Evolutionary conservation across 2,888 invertebrate genomes (phyloP).

Genomic region (Athalia rosae): DNA sequence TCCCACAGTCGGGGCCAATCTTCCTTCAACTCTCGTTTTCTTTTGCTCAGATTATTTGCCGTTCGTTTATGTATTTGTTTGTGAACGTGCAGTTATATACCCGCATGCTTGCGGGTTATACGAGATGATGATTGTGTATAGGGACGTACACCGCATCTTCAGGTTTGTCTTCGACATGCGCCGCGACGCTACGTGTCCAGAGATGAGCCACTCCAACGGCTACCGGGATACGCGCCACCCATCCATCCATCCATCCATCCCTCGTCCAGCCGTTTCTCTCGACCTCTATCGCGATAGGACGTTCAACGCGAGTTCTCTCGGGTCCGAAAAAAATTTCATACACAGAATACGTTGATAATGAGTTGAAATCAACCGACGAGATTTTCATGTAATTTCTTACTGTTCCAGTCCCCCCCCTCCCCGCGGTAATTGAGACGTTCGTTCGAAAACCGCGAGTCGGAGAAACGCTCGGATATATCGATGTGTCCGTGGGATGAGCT

Average conservation of each 20-base stretch:
- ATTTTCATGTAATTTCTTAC: not conserved
- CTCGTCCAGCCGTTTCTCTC: slow-evolving; percentile 28
- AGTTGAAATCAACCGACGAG: not conserved
- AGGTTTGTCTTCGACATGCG: slow-evolving; percentile 71
- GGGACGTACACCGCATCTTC: slow-evolving; percentile 64
- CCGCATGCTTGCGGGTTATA: too few relatives aligned
- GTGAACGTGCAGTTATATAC: slow-evolving; percentile 24
- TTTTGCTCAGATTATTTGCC: slow-evolving; percentile 46
- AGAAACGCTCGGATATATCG: not conserved
- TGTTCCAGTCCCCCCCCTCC: too few relatives aligned
- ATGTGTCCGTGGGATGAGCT: not conserved
- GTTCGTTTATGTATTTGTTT: slow-evolving; percentile 57
- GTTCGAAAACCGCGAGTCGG: not conserved
- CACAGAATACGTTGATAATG: slow-evolving; percentile 13
- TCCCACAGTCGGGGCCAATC: slow-evolving; percentile 71
- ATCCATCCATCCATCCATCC: slow-evolving; percentile 52
- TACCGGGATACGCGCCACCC: slow-evolving; percentile 72
- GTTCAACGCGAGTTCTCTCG: slow-evolving; percentile 59
- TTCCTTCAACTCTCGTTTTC: slow-evolving; percentile 52
- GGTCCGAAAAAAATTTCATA: slow-evolving; percentile 21
- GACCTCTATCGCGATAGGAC: slow-evolving; percentile 61
- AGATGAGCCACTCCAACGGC: slow-evolving; percentile 62
- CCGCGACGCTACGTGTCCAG: slow-evolving; percentile 63
- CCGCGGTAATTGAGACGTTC: too few relatives aligned
- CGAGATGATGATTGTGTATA: slow-evolving; percentile 63